Base-by-base conservation (phyloP, 2,797 vertebrate species). In the Sciaenops ocellatus region DNA sequence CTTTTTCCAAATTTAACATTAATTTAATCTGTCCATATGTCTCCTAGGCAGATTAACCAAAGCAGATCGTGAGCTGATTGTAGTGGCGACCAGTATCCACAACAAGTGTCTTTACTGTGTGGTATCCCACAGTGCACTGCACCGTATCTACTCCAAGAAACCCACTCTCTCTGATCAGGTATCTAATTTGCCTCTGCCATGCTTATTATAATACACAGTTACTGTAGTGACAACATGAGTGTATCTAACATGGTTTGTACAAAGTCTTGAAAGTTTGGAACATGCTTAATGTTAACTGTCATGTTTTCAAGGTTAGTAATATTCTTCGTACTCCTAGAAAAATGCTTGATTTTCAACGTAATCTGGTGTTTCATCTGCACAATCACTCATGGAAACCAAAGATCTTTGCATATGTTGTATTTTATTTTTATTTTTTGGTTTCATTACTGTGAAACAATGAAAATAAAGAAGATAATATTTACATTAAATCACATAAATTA, bases 21-120 rank as follows among this genome's bases (percentile, higher is more conserved):
- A 5, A 42, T 15, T 15, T 18, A n/a, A 18, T 15, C n/a, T n/a
- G n/a, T n/a, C n/a, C n/a, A n/a, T n/a, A 17, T 82, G 17, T 72
- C 61, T 86, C 80, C n/a, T 85, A 97, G 96, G 96, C 15, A 69
- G 87, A n/a, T 91, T 98, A 85, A 96, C 95, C 42, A 97, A 97
- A 83, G 96, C 96, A 2, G 97, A 97, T 54, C 95, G 95, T 56
- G 97, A 97, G 81, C 92, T 98, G 76, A 97, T 97, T 24, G 95
- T 97, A 3, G 95, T 97, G 63, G 96, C 95, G 57, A 98, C 96
- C 20, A 97, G 97, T 75, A 86, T 76, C 66, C 90, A 94, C 83
- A 97, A 97, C 79, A 95, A 93, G 81, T 97, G 95, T 85, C 92
- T 96, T 28, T 97, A 97, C 83, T 97, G 96, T 30, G 95, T 98